Conservation (phyloP, 2,113 vertebrate genomes). For the Crotalus horridus region DNA sequence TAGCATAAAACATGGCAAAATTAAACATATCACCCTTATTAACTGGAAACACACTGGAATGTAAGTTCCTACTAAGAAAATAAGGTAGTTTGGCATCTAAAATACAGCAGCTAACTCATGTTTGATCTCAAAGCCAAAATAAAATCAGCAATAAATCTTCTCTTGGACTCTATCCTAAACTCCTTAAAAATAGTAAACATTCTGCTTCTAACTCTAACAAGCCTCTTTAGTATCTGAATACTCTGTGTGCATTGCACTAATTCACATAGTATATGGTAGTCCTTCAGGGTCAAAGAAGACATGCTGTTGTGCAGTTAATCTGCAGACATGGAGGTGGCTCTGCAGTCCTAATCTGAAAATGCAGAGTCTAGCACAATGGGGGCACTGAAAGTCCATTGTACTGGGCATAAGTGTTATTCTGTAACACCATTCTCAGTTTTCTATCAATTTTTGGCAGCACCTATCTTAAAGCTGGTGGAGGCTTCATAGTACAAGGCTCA, state of each 20-base stretch:
- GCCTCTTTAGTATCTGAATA: background rate
- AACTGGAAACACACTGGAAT: background rate
- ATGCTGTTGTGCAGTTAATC: background rate
- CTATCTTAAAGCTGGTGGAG: background rate
- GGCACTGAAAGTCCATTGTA: background rate
- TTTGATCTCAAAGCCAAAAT: background rate
- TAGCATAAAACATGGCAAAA: background rate
- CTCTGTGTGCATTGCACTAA: background rate
- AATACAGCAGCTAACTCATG: background rate
- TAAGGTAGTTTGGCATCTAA: background rate
- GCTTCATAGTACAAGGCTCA: background rate
- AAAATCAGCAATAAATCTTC: background rate
- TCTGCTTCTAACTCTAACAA: background rate
- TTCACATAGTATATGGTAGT: background rate
- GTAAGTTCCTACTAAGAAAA: background rate
- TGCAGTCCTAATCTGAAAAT: background rate
- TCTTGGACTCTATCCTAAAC: background rate
- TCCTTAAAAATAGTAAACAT: background rate
- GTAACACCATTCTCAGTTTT: background rate
- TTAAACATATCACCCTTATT: background rate
- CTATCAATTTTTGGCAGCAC: background rate
- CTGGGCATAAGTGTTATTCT: background rate
- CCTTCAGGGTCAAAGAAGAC: background rate
- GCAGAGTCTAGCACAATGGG: background rate
- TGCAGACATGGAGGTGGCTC: background rate